Conservation (phyloP, 2,888 invertebrate species). For the Meghimatium bilineatum region DNA sequence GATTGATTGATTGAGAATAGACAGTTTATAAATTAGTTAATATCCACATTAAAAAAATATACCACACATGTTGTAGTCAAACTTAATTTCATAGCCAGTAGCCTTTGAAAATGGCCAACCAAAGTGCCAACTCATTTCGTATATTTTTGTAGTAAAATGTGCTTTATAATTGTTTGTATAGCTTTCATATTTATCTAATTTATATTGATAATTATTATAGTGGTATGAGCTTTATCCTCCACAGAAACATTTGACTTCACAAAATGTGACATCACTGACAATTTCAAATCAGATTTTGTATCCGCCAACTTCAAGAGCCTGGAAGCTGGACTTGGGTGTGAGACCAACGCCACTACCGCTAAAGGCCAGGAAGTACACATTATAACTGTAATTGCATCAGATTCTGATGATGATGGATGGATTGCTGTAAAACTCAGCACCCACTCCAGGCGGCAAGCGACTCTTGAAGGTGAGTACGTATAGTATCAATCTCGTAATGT, state of each 20-base stretch:
- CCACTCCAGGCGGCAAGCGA: conserved; percentile 15
- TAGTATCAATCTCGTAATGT: neutral
- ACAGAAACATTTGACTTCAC: conserved; percentile 32
- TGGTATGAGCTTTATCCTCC: too few relatives aligned
- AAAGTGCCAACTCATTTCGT: too few relatives aligned
- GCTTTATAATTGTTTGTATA: too few relatives aligned
- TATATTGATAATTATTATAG: too few relatives aligned
- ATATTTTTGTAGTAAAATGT: too few relatives aligned
- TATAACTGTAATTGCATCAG: conserved; percentile 46
- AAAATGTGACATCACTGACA: conserved; percentile 46
- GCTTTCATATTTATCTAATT: too few relatives aligned
- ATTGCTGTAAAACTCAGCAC: conserved; percentile 20
- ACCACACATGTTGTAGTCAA: too few relatives aligned
- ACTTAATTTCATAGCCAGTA: too few relatives aligned
- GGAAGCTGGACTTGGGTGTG: conserved; percentile 47
- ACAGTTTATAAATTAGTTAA: too few relatives aligned
- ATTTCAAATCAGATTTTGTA: conserved; percentile 49
- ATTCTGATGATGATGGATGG: conserved; percentile 2
- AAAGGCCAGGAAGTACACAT: conserved; percentile 51
- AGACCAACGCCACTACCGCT: conserved; percentile 48
- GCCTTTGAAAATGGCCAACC: too few relatives aligned
- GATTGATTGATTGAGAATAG: too few relatives aligned
- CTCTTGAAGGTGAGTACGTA: conserved; percentile 25
- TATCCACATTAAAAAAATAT: too few relatives aligned
- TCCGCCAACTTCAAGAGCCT: conserved; percentile 46